These are phyloP conservation scores for Agonopterix arenella DNA, from an alignment of 2,888 invertebrate genomes.

Conservation along the genomic window DNA sequence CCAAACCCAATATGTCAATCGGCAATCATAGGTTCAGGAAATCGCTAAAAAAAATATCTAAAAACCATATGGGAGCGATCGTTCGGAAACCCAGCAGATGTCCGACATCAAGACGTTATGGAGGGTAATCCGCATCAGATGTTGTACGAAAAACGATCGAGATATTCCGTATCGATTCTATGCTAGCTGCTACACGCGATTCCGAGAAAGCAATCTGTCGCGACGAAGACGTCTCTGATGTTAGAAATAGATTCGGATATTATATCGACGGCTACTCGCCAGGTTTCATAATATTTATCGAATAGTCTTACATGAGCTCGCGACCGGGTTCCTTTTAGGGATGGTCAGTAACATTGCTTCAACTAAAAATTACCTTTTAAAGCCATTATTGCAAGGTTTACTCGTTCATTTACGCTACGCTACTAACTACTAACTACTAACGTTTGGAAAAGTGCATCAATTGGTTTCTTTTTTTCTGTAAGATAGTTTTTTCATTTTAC, in stretches of 20 bases:
- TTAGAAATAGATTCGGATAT: constrained; percentile 35
- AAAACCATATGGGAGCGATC: constrained; percentile 49
- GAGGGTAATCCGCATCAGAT: constrained; percentile 60
- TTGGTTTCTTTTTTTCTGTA: too few relatives aligned
- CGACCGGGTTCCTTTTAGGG: too few relatives aligned
- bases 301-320: too few relatives aligned
- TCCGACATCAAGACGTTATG: constrained; percentile 66
- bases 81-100: constrained; percentile 53
- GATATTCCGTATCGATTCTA: constrained; percentile 15
- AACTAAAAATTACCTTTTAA: too few relatives aligned
- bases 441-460: too few relatives aligned
- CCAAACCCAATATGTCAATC: constrained; percentile 36
- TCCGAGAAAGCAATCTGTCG: constrained; percentile 31
- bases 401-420: too few relatives aligned
- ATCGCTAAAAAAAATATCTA: constrained; percentile 40
- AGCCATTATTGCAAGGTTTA: too few relatives aligned
- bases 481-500: too few relatives aligned
- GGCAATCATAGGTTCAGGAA: constrained; percentile 29
- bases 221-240: constrained; percentile 18
- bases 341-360: too few relatives aligned
- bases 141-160: constrained; percentile 52
- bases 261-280: constrained; percentile 20
- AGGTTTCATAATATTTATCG: neutral
- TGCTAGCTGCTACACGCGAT: constrained; percentile 11
- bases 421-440: too few relatives aligned